Conservation (phyloP, 2,113 vertebrate genomes). For the Odontesthes bonariensis region DNA sequence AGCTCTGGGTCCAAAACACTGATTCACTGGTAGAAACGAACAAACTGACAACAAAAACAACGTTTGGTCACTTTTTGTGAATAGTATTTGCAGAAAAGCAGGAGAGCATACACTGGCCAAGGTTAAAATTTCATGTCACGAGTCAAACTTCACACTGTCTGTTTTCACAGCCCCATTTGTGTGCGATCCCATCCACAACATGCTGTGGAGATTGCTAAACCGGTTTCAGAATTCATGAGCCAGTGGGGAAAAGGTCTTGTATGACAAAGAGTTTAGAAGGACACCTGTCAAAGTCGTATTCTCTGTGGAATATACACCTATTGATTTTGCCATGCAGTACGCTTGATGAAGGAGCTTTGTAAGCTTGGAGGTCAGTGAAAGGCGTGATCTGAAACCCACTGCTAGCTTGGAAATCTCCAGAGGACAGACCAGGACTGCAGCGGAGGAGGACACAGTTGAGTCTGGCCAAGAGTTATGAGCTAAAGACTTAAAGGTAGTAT, state of each 20-base stretch:
- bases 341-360: conserved; percentile 42
- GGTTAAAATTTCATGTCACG: not conserved
- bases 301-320: conserved; percentile 51
- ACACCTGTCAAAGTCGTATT: conserved; percentile 66
- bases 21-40: not conserved
- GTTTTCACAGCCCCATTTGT: not conserved
- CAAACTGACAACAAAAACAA: not conserved
- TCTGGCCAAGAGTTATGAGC: not conserved
- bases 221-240: conserved; percentile 32
- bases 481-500: conserved; percentile 19
- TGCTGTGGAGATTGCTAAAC: conserved; percentile 42
- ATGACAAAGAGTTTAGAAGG: conserved; percentile 44
- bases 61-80: not conserved
- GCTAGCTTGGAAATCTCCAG: conserved; percentile 29
- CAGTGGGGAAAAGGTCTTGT: conserved; percentile 30
- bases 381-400: conserved; percentile 36
- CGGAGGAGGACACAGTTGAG: conserved; percentile 4
- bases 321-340: conserved; percentile 62
- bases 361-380: conserved; percentile 64
- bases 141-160: not conserved
- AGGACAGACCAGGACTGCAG: conserved; percentile 22
- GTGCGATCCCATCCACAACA: conserved; percentile 16
- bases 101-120: not conserved
- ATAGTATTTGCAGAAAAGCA: not conserved
- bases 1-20: not conserved